phyloP scores from a whole-genome alignment of 2,797 vertebrate genomes.

The Channa striata region DNA sequence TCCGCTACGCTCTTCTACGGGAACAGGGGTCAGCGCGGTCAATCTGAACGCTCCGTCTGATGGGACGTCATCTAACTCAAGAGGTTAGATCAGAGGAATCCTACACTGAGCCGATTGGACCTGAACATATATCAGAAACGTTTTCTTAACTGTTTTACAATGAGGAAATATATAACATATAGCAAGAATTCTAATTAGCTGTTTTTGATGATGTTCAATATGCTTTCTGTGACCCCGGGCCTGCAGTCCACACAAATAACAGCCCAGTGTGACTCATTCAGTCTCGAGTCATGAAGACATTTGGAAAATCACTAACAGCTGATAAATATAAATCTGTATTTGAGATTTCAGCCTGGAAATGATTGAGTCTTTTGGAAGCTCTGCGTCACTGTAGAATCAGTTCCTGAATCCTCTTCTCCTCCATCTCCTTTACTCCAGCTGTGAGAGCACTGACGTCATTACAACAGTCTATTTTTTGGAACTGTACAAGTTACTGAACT shows the following conservation, averaged over 20 bases:
- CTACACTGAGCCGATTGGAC: neutral
- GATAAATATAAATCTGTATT: neutral
- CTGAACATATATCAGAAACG: neutral
- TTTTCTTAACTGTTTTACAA: neutral
- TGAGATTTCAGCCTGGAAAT: slow-evolving; percentile 7
- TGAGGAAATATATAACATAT: no score
- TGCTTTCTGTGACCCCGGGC: neutral
- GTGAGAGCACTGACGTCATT: slow-evolving; percentile 30
- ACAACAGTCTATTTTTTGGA: neutral
- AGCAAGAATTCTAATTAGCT: neutral
- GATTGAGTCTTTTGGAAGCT: neutral
- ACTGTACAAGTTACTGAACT: neutral
- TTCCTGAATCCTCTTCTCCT: neutral
- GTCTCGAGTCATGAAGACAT: slow-evolving; percentile 5
- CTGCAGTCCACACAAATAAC: slow-evolving; percentile 1
- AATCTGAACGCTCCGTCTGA: no score
- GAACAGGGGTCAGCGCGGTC: no score
- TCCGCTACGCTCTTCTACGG: no score
- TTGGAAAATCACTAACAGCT: slow-evolving; percentile 4
- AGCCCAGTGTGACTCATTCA: neutral
- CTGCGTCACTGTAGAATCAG: slow-evolving; percentile 10
- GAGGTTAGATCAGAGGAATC: no score
- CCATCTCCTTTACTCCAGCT: no score
- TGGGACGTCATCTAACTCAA: no score
- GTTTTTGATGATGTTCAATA: neutral